These are phyloP conservation scores for Leptonema lineaticorne DNA, from an alignment of 1,140 invertebrate species.

Conservation along the genomic window DNA sequence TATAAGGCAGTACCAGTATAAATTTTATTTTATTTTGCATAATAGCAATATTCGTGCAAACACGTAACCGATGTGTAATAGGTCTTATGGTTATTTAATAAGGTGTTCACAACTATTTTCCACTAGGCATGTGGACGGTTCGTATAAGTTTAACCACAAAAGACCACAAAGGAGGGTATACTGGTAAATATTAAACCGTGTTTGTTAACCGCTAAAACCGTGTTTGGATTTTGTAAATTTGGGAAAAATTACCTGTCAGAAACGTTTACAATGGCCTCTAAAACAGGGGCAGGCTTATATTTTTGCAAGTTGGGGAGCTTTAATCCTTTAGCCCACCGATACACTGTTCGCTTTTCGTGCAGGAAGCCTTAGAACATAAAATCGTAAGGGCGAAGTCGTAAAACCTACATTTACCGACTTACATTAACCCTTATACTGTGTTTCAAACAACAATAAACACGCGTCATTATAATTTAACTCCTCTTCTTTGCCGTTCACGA, in stretches of 20 bases:
- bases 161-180: not conserved
- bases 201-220: not conserved
- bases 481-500: not conserved
- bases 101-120: too few relatives aligned
- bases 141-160: not conserved
- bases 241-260: not conserved
- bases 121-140: too few relatives aligned
- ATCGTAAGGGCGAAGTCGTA: not conserved
- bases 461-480: not conserved
- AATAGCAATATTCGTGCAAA: too few relatives aligned
- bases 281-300: not conserved
- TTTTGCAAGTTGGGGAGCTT: not conserved
- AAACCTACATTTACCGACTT: not conserved
- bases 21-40: too few relatives aligned
- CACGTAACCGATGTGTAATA: too few relatives aligned
- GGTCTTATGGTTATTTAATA: too few relatives aligned
- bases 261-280: not conserved
- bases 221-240: not conserved
- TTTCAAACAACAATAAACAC: constrained; percentile 9
- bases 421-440: not conserved
- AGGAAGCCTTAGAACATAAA: not conserved
- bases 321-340: not conserved
- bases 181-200: not conserved
- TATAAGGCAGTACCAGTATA: too few relatives aligned
- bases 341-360: not conserved